Conservation (phyloP, 2,797 vertebrate species). For the Hemitrygon akajei region DNA sequence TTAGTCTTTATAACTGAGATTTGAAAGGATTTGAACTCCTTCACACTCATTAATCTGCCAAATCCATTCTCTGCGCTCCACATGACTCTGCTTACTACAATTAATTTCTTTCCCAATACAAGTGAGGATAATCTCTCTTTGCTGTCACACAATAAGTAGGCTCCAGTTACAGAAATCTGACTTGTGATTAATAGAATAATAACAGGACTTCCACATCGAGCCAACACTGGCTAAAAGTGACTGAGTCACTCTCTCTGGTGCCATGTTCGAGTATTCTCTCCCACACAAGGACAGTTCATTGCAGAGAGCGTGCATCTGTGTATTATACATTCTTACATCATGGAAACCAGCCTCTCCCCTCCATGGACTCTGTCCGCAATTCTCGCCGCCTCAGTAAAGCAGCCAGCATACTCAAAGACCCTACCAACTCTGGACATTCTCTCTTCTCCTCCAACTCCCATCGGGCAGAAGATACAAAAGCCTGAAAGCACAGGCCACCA, state of each 20-base stretch:
- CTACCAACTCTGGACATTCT: too few species aligned
- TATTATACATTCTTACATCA: too few species aligned
- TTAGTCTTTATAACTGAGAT: not conserved
- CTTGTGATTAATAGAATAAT: not conserved
- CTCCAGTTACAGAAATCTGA: not conserved
- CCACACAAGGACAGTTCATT: not conserved
- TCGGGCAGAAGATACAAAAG: too few species aligned
- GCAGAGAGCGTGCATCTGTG: too few species aligned
- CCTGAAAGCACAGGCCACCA: too few species aligned
- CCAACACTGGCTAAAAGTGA: not conserved
- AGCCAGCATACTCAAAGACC: too few species aligned
- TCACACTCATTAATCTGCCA: constrained; percentile 11
- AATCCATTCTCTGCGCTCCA: constrained; percentile 14
- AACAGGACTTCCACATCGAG: not conserved
- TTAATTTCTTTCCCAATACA: not conserved
- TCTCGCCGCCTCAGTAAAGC: too few species aligned
- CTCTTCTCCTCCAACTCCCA: too few species aligned
- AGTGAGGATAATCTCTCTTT: not conserved
- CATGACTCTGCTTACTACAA: not conserved
- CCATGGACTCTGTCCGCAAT: too few species aligned
- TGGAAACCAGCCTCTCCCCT: too few species aligned
- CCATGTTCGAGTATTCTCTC: too few species aligned
- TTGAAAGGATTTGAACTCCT: constrained; percentile 11
- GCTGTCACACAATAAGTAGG: not conserved
- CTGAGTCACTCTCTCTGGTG: not conserved